Evolutionary conservation across 2,888 invertebrate species (phyloP).

Genomic region (Cremastinae sp.): DNA sequence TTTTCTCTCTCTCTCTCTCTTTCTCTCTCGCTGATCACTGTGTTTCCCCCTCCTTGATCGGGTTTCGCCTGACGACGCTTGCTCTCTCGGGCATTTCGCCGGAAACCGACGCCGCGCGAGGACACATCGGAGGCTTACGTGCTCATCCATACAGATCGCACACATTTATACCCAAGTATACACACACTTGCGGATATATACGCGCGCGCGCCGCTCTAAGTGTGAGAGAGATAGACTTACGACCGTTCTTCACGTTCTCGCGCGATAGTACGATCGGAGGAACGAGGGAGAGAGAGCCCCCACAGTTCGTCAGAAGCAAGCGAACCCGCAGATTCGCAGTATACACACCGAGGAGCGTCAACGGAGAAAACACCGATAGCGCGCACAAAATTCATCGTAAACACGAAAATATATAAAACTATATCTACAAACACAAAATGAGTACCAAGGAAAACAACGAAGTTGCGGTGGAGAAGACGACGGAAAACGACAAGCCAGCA

Average conservation of each 20-base stretch:
- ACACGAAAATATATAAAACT: conserved; percentile 16
- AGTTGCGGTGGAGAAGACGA: conserved; percentile 91
- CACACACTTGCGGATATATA: conserved; percentile 39
- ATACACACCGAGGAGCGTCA: conserved; percentile 23
- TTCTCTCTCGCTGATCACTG: conserved; percentile 29
- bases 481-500: conserved; percentile 88
- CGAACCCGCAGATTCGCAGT: conserved; percentile 35
- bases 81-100: conserved; percentile 78
- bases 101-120: conserved; percentile 79
- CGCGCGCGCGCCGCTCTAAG: conserved; percentile 39
- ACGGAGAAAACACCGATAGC: conserved; percentile 35
- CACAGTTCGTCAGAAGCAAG: conserved; percentile 41
- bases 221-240: conserved; percentile 35
- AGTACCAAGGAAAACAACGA: conserved; percentile 93
- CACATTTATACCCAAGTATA: conserved; percentile 34
- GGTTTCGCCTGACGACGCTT: conserved; percentile 76
- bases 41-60: conserved; percentile 43
- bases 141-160: conserved; percentile 24
- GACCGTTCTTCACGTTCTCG: conserved; percentile 57
- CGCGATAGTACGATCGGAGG: conserved; percentile 44
- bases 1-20: neutral
- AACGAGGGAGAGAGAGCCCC: conserved; percentile 44
- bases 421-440: conserved; percentile 82
- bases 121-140: conserved; percentile 65
- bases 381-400: conserved; percentile 52